phyloP scores from a whole-genome alignment of 2,113 vertebrate species.

The Lota lota region DNA sequence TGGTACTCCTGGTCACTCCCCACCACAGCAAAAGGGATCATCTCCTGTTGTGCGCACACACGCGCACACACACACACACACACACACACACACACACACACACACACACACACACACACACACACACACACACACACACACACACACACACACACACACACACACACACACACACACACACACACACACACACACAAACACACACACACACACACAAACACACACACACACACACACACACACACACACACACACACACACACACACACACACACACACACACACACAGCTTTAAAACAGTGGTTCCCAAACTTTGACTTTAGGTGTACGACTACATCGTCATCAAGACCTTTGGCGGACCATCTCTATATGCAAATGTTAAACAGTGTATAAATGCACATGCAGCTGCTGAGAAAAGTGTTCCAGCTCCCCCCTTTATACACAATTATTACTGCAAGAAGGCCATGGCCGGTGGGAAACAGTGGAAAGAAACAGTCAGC shows the following conservation, averaged over 20 bases:
- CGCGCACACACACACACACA: not conserved
- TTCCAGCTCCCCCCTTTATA: too few relatives aligned
- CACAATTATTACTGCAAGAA: too few relatives aligned
- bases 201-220: conserved; percentile 3
- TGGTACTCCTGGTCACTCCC: conserved; percentile 98
- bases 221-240: not conserved
- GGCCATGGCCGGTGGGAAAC: too few relatives aligned
- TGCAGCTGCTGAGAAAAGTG: too few relatives aligned
- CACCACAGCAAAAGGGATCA: conserved; percentile 97
- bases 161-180: not conserved
- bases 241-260: not conserved
- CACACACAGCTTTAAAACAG: too few relatives aligned
- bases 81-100: conserved; percentile 2
- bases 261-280: conserved; percentile 5
- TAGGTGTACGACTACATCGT: too few relatives aligned
- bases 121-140: too few relatives aligned
- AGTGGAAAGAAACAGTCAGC: too few relatives aligned
- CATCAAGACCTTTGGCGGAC: too few relatives aligned
- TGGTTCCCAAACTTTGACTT: too few relatives aligned
- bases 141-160: not conserved
- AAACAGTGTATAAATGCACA: too few relatives aligned
- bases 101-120: not conserved
- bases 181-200: conserved; percentile 4
- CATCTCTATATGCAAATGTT: too few relatives aligned
- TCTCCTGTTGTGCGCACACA: conserved; percentile 77